A percentile compares a stretch with the other conserved stretches of the same genome.
These are phyloP conservation scores for Nylanderia fulva DNA, from an alignment of 1,140 invertebrate genomes.

Conservation along the genomic window DNA sequence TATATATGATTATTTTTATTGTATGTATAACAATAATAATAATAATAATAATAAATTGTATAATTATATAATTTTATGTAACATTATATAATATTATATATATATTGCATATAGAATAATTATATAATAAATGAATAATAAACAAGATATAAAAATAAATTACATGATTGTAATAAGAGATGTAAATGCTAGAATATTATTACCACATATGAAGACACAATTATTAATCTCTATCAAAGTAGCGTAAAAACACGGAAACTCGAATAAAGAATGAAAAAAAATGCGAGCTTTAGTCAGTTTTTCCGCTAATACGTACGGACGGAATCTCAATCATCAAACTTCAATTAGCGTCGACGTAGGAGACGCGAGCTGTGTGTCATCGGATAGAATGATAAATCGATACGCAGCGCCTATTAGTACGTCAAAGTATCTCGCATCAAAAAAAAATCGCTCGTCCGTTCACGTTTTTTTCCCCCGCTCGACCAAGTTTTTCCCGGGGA, in stretches of 20 bases:
- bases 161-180: too few species aligned
- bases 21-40: too few species aligned
- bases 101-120: too few species aligned
- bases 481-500: slow-evolving; percentile 6
- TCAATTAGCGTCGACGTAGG: slow-evolving; percentile 25
- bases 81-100: too few species aligned
- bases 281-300: not conserved
- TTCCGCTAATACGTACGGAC: too few species aligned
- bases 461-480: not conserved
- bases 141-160: too few species aligned
- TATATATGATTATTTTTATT: too few species aligned
- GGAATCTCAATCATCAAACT: slow-evolving; percentile 8
- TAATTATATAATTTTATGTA: too few species aligned
- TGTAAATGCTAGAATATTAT: too few species aligned
- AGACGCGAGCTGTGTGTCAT: not conserved
- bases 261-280: not conserved
- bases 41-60: too few species aligned
- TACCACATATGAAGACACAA: not conserved
- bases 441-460: not conserved
- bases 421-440: not conserved
- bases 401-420: slow-evolving; percentile 26
- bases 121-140: too few species aligned
- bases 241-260: not conserved
- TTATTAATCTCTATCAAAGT: not conserved
- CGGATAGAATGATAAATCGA: slow-evolving; percentile 22